Conservation (phyloP, 1,140 invertebrate species). For the Leptonema lineaticorne region DNA sequence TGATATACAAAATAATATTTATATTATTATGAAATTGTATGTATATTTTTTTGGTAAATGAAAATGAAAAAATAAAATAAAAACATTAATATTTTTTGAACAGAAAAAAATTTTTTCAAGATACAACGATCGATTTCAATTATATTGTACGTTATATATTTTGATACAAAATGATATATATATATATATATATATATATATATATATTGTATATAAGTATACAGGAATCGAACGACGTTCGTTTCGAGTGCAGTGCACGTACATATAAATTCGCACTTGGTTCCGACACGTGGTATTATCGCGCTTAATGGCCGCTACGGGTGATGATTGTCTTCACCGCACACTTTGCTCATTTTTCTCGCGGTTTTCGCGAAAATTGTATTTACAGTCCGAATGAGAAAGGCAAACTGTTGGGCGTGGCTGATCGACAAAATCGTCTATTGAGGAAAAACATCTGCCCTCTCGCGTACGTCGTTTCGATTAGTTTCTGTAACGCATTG, state of each 20-base stretch:
- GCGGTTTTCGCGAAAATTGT: conserved; percentile 39
- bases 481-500: conserved; percentile 14
- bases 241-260: neutral
- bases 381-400: conserved; percentile 38
- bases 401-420: conserved; percentile 28
- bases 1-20: too few species aligned
- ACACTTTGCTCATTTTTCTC: conserved; percentile 32
- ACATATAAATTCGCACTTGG: neutral
- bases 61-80: too few species aligned
- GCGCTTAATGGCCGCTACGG: neutral
- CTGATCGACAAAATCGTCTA: neutral
- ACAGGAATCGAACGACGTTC: too few species aligned
- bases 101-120: too few species aligned
- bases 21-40: too few species aligned
- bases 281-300: neutral
- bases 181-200: too few species aligned
- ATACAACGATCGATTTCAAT: too few species aligned
- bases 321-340: conserved; percentile 22
- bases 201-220: too few species aligned
- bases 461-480: neutral
- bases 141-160: too few species aligned
- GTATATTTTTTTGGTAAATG: too few species aligned
- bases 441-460: conserved; percentile 7
- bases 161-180: too few species aligned
- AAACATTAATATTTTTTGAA: too few species aligned